These are phyloP conservation scores for Homarus gammarus DNA, from an alignment of 2,888 invertebrate species.

Conservation along the genomic window DNA sequence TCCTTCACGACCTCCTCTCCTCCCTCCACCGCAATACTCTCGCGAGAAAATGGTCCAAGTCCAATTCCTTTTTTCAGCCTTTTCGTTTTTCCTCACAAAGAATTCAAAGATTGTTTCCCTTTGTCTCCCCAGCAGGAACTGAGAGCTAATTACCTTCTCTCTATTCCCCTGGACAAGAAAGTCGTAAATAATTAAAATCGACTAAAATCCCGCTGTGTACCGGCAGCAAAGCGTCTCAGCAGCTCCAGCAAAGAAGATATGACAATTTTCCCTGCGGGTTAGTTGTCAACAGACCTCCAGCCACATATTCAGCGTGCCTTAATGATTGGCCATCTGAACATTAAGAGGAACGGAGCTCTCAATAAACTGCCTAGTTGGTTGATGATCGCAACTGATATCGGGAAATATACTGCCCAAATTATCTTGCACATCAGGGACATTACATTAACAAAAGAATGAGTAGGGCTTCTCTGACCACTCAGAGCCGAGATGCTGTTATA, in stretches of 20 bases:
- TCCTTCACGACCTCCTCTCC: conserved; percentile 56
- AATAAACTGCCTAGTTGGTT: conserved; percentile 19
- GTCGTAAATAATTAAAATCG: not conserved
- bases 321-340: conserved; percentile 39
- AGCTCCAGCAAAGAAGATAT: not conserved
- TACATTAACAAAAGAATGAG: conserved; percentile 36
- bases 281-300: conserved; percentile 25
- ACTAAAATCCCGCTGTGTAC: not conserved
- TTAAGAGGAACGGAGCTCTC: conserved; percentile 34
- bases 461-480: not conserved
- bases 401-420: conserved; percentile 26
- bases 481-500: not conserved
- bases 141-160: not conserved
- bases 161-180: not conserved
- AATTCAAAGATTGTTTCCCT: not conserved
- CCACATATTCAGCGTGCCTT: conserved; percentile 39
- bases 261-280: conserved; percentile 2
- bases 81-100: conserved; percentile 12
- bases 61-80: conserved; percentile 32
- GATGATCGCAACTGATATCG: conserved; percentile 50
- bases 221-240: not conserved
- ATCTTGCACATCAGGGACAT: conserved; percentile 29
- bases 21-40: conserved; percentile 56
- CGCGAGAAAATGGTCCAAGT: conserved; percentile 49
- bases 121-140: not conserved